These are phyloP conservation scores for Avahi laniger DNA, from an alignment of 2,797 vertebrate genomes.

Conservation along the genomic window DNA sequence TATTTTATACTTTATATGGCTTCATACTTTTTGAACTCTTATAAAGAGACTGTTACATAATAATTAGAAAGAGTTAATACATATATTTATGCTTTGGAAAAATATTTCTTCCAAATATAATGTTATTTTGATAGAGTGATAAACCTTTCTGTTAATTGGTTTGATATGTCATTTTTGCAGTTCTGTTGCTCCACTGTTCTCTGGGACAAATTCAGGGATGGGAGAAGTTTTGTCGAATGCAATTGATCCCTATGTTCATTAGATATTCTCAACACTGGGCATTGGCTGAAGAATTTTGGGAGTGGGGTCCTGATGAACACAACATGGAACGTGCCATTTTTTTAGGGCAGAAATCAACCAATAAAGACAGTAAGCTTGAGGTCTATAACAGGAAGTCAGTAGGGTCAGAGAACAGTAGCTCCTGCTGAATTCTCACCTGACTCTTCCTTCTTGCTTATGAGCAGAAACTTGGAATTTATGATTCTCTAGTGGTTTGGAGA, in stretches of 20 bases:
- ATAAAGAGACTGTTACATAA: neutral
- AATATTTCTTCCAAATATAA: neutral
- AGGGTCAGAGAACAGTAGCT: neutral
- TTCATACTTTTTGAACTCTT: neutral
- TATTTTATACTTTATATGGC: neutral
- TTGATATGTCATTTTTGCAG: neutral
- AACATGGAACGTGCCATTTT: neutral
- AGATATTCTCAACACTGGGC: neutral
- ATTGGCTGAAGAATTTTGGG: neutral
- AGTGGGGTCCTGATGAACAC: neutral
- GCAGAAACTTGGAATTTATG: neutral
- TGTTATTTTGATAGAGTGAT: neutral
- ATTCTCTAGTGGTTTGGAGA: neutral
- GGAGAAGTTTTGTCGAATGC: neutral
- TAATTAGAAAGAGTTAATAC: neutral
- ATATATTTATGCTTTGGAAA: neutral
- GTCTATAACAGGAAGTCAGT: neutral
- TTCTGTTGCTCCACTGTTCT: neutral
- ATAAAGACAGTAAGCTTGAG: neutral
- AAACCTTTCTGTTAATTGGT: neutral
- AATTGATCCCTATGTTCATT: neutral
- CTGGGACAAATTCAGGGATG: neutral
- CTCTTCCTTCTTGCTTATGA: neutral
- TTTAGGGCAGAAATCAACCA: neutral
- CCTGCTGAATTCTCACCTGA: neutral